Evolutionary conservation across 2,888 invertebrate genomes (phyloP), one percentile per base, ranked within the genome.

Genomic region (Pollenia griseotomentosa): DNA sequence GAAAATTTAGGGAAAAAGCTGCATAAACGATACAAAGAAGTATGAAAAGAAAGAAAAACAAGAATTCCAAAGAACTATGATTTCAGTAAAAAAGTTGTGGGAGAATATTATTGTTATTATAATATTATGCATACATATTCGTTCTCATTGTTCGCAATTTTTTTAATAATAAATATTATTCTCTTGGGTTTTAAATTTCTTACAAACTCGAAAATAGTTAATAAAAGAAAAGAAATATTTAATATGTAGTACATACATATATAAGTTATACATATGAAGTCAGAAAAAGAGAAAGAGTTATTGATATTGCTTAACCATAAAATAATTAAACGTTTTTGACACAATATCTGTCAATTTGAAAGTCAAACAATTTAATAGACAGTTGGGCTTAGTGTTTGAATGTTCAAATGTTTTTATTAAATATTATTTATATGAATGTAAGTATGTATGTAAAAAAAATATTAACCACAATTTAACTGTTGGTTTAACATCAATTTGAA

Each of bases 391-490:
- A 48, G 40, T 70, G 48, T 16, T n/a, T 68, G 7, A 48, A 55
- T 44, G 23, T 23, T n/a, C 46, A 23, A n/a, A 8, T 9, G 6
- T 11, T 19, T 46, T 19, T 71, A n/a, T 12, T 57, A n/a, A 46
- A 57, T 57, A 71, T 57, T 19, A 44, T 57, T 19, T 44, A 14
- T 73, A 23, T 59, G 14, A 8, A 33, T 42, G 16, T 40, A 65
- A 63, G 19, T 19, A 33, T 42, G 51, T 19, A 63, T 53, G 51
- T 33, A 40, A 59, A 42, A 44, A 70, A 70, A 53, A 66, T 74
- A 73, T 78, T 68, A 83, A 78, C 65, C 78, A 78, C 59, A 77
- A 83, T 83, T 83, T 83, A 86, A 82, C 53, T 23, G 78, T 83
- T 82, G 53, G 46, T 78, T 83, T 48, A 83, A 79, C 57, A 83